Evolutionary conservation across 1,140 invertebrate species (phyloP).

Genomic region (Caenorhabditis inopinata): DNA sequence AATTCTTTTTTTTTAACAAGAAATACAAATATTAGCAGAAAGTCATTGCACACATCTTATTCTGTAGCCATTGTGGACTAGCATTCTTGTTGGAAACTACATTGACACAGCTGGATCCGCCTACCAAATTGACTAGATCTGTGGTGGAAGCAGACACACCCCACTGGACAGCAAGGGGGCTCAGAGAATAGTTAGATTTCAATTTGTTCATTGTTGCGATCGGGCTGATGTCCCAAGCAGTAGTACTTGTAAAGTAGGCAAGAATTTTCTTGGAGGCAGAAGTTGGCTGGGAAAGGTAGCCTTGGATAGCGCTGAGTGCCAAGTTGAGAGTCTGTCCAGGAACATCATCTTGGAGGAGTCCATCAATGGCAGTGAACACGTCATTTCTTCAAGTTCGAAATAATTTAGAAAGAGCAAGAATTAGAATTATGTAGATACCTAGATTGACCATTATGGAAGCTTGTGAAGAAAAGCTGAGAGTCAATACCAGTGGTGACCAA

Average conservation of each 20-base stretch:
- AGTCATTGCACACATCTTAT: neutral
- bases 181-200: neutral
- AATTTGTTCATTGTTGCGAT: neutral
- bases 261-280: neutral
- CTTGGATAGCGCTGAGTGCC: slow-evolving; percentile 5
- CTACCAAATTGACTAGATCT: neutral
- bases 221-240: slow-evolving; percentile 6
- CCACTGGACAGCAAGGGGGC: slow-evolving; percentile 14
- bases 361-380: neutral
- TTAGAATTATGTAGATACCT: too few relatives aligned
- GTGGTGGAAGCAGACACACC: neutral
- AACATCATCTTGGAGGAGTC: neutral
- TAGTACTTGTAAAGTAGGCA: neutral
- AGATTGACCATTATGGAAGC: slow-evolving; percentile 11
- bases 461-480: slow-evolving; percentile 15
- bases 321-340: neutral
- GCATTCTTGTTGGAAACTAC: neutral
- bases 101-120: neutral
- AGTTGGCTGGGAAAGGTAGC: neutral
- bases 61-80: neutral
- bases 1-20: neutral
- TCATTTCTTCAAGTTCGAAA: too few relatives aligned
- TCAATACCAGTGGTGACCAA: slow-evolving; percentile 1
- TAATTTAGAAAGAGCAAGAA: too few relatives aligned
- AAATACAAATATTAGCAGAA: neutral